Evolutionary conservation across 2,797 vertebrate genomes (phyloP).

Genomic region (Tadarida brasiliensis): DNA sequence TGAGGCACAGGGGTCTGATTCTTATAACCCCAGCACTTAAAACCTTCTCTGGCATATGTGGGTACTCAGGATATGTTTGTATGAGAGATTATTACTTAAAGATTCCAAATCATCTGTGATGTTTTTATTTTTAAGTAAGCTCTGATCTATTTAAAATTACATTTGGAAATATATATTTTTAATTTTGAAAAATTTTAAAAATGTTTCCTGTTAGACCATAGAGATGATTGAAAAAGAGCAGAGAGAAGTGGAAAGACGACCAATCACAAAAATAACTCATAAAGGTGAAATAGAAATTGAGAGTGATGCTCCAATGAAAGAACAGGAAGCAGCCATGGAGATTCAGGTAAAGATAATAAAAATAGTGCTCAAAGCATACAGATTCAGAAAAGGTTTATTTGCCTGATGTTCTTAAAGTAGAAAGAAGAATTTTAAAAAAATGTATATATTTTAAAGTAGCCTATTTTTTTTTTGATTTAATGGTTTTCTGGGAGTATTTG

Average conservation of each 20-base stretch:
- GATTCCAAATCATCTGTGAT: constrained; percentile 42
- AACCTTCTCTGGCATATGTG: neutral
- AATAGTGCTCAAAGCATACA: neutral
- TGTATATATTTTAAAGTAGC: neutral
- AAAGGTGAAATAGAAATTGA: constrained; percentile 99
- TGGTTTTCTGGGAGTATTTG: constrained; percentile 25
- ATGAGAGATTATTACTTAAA: constrained; percentile 26
- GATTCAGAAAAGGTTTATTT: neutral
- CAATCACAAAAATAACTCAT: constrained; percentile 99
- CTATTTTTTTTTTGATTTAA: neutral
- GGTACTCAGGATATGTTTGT: neutral
- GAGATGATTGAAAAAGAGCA: constrained; percentile 99
- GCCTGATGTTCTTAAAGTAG: constrained; percentile 11
- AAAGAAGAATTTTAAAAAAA: neutral
- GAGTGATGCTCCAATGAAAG: constrained; percentile 95
- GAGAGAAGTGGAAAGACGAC: constrained; percentile 96
- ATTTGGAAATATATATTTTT: constrained; percentile 50
- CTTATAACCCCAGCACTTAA: neutral
- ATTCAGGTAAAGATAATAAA: constrained; percentile 89
- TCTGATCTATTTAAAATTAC: constrained; percentile 10
- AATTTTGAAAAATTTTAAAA: constrained; percentile 40
- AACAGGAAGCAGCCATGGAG: constrained; percentile 92
- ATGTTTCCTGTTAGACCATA: constrained; percentile 92
- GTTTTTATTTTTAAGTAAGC: neutral
- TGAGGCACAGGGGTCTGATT: neutral